phyloP scores from a whole-genome alignment of 2,888 invertebrate genomes.

The Erannis defoliaria region DNA sequence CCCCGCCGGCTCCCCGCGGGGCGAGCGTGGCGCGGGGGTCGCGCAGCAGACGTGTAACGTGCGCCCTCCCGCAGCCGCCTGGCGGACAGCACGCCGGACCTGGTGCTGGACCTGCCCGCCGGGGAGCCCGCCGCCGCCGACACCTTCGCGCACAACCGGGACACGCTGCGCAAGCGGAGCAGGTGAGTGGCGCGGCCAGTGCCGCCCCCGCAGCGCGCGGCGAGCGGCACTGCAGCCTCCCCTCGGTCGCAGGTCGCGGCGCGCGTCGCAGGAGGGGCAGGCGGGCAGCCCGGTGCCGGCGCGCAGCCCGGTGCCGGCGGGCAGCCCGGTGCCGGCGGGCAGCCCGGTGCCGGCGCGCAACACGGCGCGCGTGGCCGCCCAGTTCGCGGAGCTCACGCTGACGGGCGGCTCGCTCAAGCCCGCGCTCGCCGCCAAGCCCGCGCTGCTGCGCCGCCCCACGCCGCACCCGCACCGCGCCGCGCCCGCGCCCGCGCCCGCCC shows the following conservation, averaged over 20 bases:
- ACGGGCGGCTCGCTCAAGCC: slow-evolving; percentile 90
- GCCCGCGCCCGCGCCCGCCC: slow-evolving; percentile 39
- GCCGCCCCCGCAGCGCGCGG: slow-evolving; percentile 14
- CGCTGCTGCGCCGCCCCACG: slow-evolving; percentile 87
- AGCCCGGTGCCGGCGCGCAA: slow-evolving; percentile 85
- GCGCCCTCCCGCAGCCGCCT: slow-evolving; percentile 58
- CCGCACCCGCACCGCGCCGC: slow-evolving; percentile 63
- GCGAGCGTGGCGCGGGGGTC: not conserved
- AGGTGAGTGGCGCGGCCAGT: slow-evolving; percentile 42
- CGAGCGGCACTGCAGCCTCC: too few species aligned
- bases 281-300: slow-evolving; percentile 78
- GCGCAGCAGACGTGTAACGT: too few species aligned
- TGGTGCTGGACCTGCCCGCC: slow-evolving; percentile 93
- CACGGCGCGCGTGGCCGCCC: slow-evolving; percentile 88
- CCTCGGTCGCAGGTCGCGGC: slow-evolving; percentile 19
- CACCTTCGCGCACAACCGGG: slow-evolving; percentile 73
- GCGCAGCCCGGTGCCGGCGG: slow-evolving; percentile 87
- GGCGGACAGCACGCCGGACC: slow-evolving; percentile 89
- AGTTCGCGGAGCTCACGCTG: slow-evolving; percentile 88
- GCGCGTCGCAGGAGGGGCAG: slow-evolving; percentile 43
- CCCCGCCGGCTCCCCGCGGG: not conserved
- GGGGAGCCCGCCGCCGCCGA: slow-evolving; percentile 62
- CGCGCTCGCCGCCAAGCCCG: slow-evolving; percentile 93
- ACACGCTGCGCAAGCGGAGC: slow-evolving; percentile 72
- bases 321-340: slow-evolving; percentile 80